Percentiles rank a stretch among this genome's conserved stretches.
phyloP scores from a whole-genome alignment of 2,113 vertebrate genomes.

The Microtus pennsylvanicus region DNA sequence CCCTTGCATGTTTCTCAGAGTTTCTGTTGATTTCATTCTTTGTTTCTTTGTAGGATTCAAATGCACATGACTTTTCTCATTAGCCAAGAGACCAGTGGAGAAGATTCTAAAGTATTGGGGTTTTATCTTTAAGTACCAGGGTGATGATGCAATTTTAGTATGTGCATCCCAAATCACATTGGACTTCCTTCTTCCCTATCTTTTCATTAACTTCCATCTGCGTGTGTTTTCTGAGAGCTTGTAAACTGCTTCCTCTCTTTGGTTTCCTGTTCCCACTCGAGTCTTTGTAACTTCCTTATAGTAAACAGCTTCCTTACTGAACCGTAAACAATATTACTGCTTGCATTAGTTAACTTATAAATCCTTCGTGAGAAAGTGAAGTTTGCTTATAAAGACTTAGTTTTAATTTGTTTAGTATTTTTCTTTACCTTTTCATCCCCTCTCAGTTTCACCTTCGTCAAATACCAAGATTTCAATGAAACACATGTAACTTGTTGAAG shows the following conservation, averaged over 20 bases:
- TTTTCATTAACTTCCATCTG: conserved; percentile 37
- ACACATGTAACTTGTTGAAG: not conserved
- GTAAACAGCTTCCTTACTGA: conserved; percentile 57
- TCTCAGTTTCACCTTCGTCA: not conserved
- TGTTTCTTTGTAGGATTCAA: conserved; percentile 58
- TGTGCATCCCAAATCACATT: not conserved
- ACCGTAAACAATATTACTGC: not conserved
- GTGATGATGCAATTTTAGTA: not conserved
- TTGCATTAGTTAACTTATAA: not conserved
- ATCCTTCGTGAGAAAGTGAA: conserved; percentile 11
- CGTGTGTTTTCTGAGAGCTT: conserved; percentile 42
- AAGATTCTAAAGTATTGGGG: conserved; percentile 10
- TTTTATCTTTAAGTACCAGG: not conserved
- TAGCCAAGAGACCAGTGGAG: not conserved
- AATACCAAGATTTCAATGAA: not conserved
- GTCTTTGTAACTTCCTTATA: conserved; percentile 56
- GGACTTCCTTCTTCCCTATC: not conserved
- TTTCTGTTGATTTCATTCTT: conserved; percentile 67
- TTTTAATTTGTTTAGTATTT: not conserved
- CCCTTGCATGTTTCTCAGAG: conserved; percentile 62
- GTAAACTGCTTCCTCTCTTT: conserved; percentile 74
- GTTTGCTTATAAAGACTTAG: not conserved
- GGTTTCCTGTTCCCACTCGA: conserved; percentile 65
- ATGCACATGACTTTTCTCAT: not conserved
- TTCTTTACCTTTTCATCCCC: not conserved